Conservation (phyloP, 1,140 invertebrate genomes). For the Augochlora pura region DNA sequence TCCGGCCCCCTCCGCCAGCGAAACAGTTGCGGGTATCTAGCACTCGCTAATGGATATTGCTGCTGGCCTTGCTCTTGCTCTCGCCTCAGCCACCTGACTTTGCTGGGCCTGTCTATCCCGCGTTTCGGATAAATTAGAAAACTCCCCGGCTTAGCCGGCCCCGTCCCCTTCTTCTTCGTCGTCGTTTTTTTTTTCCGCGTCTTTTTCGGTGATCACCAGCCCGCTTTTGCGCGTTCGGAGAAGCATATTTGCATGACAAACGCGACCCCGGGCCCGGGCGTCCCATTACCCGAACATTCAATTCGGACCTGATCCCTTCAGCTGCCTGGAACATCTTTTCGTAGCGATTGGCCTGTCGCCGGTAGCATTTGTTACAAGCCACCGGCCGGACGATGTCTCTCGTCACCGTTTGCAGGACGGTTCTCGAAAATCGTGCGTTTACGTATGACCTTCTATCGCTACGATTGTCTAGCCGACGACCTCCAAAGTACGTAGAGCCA, state of each 20-base stretch:
- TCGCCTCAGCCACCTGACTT: slow-evolving; percentile 52
- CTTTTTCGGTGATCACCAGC: slow-evolving; percentile 65
- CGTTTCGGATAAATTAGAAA: slow-evolving; percentile 72
- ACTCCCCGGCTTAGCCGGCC: slow-evolving; percentile 44
- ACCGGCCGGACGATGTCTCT: too few relatives aligned
- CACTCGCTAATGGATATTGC: slow-evolving; percentile 72
- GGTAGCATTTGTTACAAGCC: not conserved
- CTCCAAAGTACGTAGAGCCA: too few relatives aligned
- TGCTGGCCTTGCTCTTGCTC: slow-evolving; percentile 55
- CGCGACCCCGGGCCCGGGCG: slow-evolving; percentile 29
- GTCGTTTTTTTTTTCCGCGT: slow-evolving; percentile 46
- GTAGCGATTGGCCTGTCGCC: not conserved
- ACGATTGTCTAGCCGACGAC: too few relatives aligned
- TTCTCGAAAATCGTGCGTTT: not conserved
- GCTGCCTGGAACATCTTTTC: slow-evolving; percentile 4
- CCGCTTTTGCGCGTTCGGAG: slow-evolving; percentile 52
- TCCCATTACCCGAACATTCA: slow-evolving; percentile 41
- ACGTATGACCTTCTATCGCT: too few relatives aligned
- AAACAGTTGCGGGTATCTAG: slow-evolving; percentile 56
- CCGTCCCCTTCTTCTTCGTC: slow-evolving; percentile 22
- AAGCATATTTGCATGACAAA: slow-evolving; percentile 75
- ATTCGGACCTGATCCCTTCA: slow-evolving; percentile 45
- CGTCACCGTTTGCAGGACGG: not conserved
- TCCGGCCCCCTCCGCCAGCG: too few relatives aligned
- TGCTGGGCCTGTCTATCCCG: slow-evolving; percentile 38